Percentiles rank a stretch among this genome's conserved stretches.
Conservation (phyloP, 2,888 invertebrate genomes). For the Rhamnusium bicolor region DNA sequence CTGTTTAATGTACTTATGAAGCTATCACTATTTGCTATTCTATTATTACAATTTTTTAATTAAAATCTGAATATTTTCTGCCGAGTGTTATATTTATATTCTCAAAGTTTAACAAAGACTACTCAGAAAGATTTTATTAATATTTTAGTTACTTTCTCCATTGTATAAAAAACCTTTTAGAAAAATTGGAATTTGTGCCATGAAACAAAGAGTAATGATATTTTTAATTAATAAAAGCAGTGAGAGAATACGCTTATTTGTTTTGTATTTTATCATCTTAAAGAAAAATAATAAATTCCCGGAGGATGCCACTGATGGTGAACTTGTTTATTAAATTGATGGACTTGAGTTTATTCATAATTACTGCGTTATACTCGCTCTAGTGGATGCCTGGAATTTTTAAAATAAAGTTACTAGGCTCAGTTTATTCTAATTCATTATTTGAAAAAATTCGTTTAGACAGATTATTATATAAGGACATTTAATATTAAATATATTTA, state of each 20-base stretch:
- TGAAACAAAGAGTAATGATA: background rate
- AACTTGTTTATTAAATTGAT: conserved; percentile 35
- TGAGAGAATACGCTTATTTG: background rate
- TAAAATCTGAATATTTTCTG: no score
- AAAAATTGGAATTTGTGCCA: conserved; percentile 6
- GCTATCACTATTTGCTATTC: no score
- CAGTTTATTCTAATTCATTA: conserved; percentile 12
- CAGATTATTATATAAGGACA: no score
- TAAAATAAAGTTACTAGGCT: conserved; percentile 3
- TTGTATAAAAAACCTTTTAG: conserved; percentile 8
- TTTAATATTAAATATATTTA: no score
- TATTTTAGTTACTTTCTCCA: background rate
- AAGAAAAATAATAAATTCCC: background rate
- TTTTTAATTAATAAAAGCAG: conserved; percentile 5
- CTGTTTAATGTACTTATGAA: no score
- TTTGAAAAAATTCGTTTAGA: background rate
- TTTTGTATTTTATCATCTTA: background rate
- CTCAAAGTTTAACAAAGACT: no score
- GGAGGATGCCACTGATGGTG: conserved; percentile 20
- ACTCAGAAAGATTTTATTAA: no score
- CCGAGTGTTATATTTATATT: no score
- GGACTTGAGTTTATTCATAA: conserved; percentile 28
- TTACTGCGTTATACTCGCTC: conserved; percentile 30
- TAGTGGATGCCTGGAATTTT: conserved; percentile 23
- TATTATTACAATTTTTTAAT: no score